A percentile compares a stretch with the other conserved stretches of the same genome.
Conservation (phyloP, 2,888 invertebrate species). For the Gisinianus flammeolus region DNA sequence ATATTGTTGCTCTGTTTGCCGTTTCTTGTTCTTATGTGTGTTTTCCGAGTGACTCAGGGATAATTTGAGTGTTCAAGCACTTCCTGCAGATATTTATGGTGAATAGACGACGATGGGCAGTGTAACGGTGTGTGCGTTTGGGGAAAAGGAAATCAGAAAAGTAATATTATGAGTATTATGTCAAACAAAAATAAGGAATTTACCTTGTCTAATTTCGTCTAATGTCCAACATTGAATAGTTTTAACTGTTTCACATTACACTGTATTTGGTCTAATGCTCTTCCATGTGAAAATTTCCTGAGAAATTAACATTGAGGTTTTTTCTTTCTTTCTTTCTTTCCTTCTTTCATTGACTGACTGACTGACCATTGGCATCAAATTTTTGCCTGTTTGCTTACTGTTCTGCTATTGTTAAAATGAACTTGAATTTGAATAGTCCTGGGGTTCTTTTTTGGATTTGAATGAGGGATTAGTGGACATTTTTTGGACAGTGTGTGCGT, state of each 20-base stretch:
- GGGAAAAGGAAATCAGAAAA: background rate
- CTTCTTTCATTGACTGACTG: background rate
- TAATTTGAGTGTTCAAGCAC: too few relatives aligned
- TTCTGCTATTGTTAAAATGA: too few relatives aligned
- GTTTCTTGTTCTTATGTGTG: too few relatives aligned
- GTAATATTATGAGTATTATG: background rate
- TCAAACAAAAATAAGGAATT: constrained; percentile 1
- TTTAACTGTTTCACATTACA: background rate
- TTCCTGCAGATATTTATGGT: too few relatives aligned
- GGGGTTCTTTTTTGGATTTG: background rate
- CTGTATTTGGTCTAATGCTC: background rate
- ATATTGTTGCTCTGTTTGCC: too few relatives aligned
- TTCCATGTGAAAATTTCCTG: background rate
- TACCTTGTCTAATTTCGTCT: constrained; percentile 11
- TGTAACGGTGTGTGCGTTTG: background rate
- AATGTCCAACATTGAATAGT: background rate
- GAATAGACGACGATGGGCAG: too few relatives aligned
- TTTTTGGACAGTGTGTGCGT: background rate
- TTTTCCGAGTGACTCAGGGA: too few relatives aligned
- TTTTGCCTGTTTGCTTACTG: background rate
- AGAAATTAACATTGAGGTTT: constrained; percentile 9
- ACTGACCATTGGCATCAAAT: background rate
- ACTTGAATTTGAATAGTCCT: background rate
- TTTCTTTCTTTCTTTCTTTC: background rate
- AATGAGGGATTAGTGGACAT: background rate